Conservation (phyloP, 1,140 invertebrate species). For the Pogonognathellus flavescens region DNA sequence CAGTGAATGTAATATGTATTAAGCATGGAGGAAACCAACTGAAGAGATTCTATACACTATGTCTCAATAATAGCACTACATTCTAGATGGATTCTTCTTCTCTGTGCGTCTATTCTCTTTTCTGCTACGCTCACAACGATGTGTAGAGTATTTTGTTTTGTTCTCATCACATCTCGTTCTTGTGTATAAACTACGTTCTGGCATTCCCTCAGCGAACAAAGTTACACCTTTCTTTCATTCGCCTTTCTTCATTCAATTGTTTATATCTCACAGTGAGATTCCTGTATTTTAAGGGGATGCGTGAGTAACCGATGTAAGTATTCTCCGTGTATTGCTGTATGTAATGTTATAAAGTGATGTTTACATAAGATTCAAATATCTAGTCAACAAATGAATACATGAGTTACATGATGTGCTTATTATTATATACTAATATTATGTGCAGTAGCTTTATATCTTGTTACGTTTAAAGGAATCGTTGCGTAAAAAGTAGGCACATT, state of each 20-base stretch:
- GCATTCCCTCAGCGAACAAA: background rate
- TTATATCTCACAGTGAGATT: conserved; percentile 25
- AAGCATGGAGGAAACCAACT: background rate
- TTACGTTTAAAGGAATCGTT: too few relatives aligned
- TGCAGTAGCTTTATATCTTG: too few relatives aligned
- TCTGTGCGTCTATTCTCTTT: background rate
- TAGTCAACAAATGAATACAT: too few relatives aligned
- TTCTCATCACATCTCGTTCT: conserved; percentile 3
- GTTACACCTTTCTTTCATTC: conserved; percentile 29
- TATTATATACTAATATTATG: too few relatives aligned
- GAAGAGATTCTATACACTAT: background rate
- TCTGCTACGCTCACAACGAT: background rate
- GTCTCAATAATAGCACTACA: too few relatives aligned
- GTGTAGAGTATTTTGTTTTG: conserved; percentile 34
- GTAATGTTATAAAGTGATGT: too few relatives aligned
- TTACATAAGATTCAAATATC: too few relatives aligned
- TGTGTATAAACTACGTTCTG: background rate
- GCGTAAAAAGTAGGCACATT: too few relatives aligned
- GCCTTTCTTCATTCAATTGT: conserved; percentile 29
- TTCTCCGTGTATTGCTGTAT: too few relatives aligned
- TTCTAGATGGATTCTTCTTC: background rate
- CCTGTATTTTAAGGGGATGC: conserved; percentile 6
- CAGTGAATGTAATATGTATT: too few relatives aligned
- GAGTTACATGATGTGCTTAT: too few relatives aligned
- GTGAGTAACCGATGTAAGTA: conserved; percentile 31